Percentiles rank a stretch among this genome's conserved stretches.
phyloP scores from a whole-genome alignment of 1,140 invertebrate species.

The Leptopilina clavipes region DNA sequence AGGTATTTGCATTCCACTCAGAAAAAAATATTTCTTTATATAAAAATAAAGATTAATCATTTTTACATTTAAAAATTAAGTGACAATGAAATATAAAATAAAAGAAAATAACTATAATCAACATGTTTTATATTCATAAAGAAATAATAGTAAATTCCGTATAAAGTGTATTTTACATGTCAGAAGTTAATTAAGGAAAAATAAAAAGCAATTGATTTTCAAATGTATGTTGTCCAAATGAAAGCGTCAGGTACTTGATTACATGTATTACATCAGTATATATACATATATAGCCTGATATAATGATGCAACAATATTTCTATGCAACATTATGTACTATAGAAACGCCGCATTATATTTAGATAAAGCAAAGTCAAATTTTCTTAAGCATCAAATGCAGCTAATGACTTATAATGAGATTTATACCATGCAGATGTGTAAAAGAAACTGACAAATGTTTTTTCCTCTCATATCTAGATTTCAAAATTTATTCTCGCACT shows the following conservation, averaged over 20 bases:
- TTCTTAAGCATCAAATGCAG: not conserved
- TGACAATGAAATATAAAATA: too few relatives aligned
- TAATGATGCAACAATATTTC: not conserved
- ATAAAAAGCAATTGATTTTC: conserved; percentile 13
- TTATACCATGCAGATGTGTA: not conserved
- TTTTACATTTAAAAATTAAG: too few relatives aligned
- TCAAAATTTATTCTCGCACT: too few relatives aligned
- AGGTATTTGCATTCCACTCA: conserved; percentile 5
- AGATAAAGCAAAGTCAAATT: not conserved
- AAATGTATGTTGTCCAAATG: not conserved
- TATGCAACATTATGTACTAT: not conserved
- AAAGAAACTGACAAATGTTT: too few relatives aligned
- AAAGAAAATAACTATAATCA: not conserved
- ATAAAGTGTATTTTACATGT: not conserved
- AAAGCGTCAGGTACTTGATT: not conserved
- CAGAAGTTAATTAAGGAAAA: not conserved
- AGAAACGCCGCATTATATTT: not conserved
- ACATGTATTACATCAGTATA: not conserved
- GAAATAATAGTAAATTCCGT: not conserved
- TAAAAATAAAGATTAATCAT: too few relatives aligned
- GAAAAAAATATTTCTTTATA: not conserved
- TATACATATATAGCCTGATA: too few relatives aligned
- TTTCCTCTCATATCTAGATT: too few relatives aligned
- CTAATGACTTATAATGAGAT: not conserved
- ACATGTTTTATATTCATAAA: not conserved